Conservation (phyloP, 2,888 invertebrate species). For the Physocephala rufipes region DNA sequence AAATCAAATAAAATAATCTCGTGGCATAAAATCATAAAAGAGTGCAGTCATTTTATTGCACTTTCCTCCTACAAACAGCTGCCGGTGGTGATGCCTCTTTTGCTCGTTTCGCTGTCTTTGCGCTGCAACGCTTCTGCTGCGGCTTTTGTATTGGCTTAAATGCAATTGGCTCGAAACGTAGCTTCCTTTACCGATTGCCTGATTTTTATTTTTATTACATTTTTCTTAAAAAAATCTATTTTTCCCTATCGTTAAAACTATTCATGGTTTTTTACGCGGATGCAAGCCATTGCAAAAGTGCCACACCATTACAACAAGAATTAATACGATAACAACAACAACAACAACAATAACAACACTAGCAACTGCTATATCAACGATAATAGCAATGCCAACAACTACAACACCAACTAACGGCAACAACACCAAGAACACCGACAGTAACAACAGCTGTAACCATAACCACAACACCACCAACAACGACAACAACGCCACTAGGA, state of each 20-base stretch:
- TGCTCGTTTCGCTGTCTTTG: neutral
- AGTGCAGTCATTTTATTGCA: constrained; percentile 50
- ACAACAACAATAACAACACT: neutral
- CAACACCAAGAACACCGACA: neutral
- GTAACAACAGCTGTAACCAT: neutral
- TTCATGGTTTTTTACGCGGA: constrained; percentile 28
- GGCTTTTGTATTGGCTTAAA: constrained; percentile 33
- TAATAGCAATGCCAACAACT: neutral
- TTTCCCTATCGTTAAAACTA: constrained; percentile 36
- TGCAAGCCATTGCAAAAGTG: neutral
- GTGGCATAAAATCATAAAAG: constrained; percentile 44
- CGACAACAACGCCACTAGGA: neutral
- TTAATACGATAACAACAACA: neutral
- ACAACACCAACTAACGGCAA: neutral
- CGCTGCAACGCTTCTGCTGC: neutral
- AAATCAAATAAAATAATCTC: neutral
- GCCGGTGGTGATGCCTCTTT: neutral
- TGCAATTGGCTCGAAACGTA: constrained; percentile 41
- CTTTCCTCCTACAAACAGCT: neutral
- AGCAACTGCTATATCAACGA: neutral
- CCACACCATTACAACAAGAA: neutral
- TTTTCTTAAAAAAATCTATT: too few relatives aligned
- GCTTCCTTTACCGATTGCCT: constrained; percentile 39
- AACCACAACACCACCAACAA: neutral
- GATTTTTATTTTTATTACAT: constrained; percentile 26